Base-by-base conservation (phyloP, 2,888 invertebrate genomes). In the Calephelis perditalis region DNA sequence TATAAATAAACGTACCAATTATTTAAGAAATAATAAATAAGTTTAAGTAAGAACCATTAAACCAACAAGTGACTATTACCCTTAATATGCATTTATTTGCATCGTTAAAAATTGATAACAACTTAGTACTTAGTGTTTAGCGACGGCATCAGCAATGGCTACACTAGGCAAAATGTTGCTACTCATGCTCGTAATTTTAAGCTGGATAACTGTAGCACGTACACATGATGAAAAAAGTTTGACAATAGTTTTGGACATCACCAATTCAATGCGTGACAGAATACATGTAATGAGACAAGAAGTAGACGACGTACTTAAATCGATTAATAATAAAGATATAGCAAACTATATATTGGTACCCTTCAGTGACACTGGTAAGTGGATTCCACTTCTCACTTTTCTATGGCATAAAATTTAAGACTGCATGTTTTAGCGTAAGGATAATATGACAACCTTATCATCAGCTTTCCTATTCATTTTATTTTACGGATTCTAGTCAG, bases 221-320 rank as follows among this genome's bases (percentile, higher is more conserved):
- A 60, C 8, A 2, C n/a, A 45, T 8, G 40, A 66, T 54, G 63
- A 75, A 0, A 74, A 67, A 66, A 81, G 81, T 72, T 77, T 85
- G 3, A 80, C 80, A 0, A 52, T 86, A 2, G 78, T 86, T 0
- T 8, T 82, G 0, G 86, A 86, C 43, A 82, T 80, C 0, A 81
- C 85, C 0, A 56, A 12, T 0, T 84, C 84, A 0, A 84, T 84
- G 84, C 45, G 56, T 26, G 72, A 74, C 0, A 84, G 84, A 56
- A 62, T 82, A 0, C 68, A 75, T 6, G n/a, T 72, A 0, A 71
- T 84, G 0, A 79, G 76, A 66, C 63, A 66, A 0, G 76, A 77
- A 60, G 64, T 84, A 1, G 63, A 69, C 0, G 45, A 67, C 0
- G 65, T 75, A 0, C 12, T 67, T 7, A 58, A 58, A 7, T 62